Conservation (phyloP, 2,113 vertebrate genomes). For the Lepisosteus osseus region DNA sequence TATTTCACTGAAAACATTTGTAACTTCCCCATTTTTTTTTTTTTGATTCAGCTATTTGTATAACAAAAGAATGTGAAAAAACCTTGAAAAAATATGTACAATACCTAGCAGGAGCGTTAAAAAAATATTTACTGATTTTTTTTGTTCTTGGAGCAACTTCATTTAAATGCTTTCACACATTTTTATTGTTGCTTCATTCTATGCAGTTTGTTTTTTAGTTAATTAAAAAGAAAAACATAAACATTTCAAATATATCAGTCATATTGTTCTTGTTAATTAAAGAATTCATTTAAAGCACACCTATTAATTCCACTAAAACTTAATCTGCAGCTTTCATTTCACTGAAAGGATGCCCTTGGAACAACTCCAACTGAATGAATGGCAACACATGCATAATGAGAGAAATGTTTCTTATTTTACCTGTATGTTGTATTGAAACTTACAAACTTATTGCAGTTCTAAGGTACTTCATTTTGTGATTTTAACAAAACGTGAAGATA, state of each 20-base stretch:
- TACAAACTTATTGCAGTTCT: constrained; percentile 5
- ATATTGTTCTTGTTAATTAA: constrained; percentile 74
- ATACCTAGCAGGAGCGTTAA: no score
- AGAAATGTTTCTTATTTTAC: constrained; percentile 61
- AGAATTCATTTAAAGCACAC: constrained; percentile 57
- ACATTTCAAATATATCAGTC: constrained; percentile 62
- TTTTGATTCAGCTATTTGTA: no score
- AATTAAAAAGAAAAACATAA: constrained; percentile 26
- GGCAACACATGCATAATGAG: constrained; percentile 54
- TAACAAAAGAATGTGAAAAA: no score
- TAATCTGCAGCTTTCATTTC: constrained; percentile 71
- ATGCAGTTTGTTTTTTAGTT: no score
- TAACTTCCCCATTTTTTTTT: no score
- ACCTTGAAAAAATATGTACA: no score
- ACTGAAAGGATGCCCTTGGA: constrained; percentile 78
- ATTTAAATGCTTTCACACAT: no score
- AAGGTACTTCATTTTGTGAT: background rate
- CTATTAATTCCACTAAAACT: constrained; percentile 69
- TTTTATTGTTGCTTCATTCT: no score
- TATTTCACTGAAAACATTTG: no score
- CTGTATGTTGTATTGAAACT: constrained; percentile 52
- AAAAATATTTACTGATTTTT: no score
- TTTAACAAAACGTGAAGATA: background rate
- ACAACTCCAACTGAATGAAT: constrained; percentile 68
- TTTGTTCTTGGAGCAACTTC: no score